Evolutionary conservation across 2,888 invertebrate species (phyloP).

Genomic region (Dryocosmus kuriphilus): DNA sequence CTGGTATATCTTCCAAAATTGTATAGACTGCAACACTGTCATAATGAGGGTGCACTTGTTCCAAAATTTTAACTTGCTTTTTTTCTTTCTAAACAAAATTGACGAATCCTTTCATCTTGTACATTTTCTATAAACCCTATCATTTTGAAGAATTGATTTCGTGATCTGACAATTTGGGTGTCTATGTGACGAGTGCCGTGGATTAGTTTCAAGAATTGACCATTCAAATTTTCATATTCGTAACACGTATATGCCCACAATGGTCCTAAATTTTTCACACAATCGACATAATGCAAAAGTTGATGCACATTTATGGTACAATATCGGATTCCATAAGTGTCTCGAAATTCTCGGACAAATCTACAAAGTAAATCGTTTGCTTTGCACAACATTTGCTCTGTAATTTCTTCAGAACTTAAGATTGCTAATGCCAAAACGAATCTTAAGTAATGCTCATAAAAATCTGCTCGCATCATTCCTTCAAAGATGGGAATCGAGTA

Average conservation of each 20-base stretch:
- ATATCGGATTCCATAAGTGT: conserved; percentile 46
- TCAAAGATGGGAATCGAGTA: conserved; percentile 47
- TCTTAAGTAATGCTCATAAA: conserved; percentile 44
- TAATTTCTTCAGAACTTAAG: conserved; percentile 42
- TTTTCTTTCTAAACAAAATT: conserved; percentile 47
- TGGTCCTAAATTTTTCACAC: conserved; percentile 49
- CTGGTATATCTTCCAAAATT: neutral
- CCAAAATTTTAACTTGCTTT: conserved; percentile 50
- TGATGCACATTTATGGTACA: conserved; percentile 53
- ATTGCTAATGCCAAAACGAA: conserved; percentile 32
- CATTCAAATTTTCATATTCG: conserved; percentile 53
- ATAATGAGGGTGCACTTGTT: conserved; percentile 41
- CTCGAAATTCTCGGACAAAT: conserved; percentile 51
- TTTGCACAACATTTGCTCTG: conserved; percentile 14
- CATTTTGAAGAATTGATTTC: conserved; percentile 43
- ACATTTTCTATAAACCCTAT: conserved; percentile 43
- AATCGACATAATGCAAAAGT: conserved; percentile 49
- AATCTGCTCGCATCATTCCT: conserved; percentile 44
- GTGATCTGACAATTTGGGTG: conserved; percentile 50
- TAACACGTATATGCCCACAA: conserved; percentile 54
- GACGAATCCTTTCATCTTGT: conserved; percentile 45
- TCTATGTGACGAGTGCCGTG: conserved; percentile 52
- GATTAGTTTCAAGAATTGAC: conserved; percentile 46
- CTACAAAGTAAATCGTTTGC: conserved; percentile 33
- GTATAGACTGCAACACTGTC: conserved; percentile 48